Percentiles rank a stretch among this genome's conserved stretches.
Conservation (phyloP, 2,113 vertebrate species). For the Macquaria ambigua region DNA sequence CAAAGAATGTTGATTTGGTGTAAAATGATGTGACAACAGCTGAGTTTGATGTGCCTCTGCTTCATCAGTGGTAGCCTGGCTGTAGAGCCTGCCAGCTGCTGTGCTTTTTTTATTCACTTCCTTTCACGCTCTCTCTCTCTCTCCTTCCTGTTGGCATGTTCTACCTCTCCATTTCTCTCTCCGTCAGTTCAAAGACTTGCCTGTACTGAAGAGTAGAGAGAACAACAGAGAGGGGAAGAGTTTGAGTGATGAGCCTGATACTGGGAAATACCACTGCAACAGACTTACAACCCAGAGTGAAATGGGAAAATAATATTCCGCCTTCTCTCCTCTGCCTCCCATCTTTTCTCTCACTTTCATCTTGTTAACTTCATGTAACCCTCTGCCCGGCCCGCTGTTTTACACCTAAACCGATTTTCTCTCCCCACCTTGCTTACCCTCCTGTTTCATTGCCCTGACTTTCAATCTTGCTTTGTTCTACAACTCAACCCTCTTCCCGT, state of each 20-base stretch:
- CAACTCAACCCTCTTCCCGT: neutral
- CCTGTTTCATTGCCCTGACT: neutral
- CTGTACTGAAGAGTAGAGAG: neutral
- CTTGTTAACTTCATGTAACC: conserved; percentile 1
- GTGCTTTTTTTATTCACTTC: neutral
- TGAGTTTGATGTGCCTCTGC: neutral
- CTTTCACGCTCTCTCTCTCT: neutral
- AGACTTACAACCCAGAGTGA: neutral
- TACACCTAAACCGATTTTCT: conserved; percentile 9
- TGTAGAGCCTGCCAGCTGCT: neutral
- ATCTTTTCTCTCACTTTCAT: conserved; percentile 18
- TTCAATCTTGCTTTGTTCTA: conserved; percentile 6
- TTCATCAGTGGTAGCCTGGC: neutral
- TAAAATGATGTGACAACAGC: too few species aligned
- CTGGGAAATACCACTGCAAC: neutral
- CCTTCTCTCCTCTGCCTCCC: neutral
- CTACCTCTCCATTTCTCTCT: neutral
- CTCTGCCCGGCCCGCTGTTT: neutral
- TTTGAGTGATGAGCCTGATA: conserved; percentile 11
- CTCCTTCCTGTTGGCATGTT: neutral
- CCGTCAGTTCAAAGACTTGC: neutral
- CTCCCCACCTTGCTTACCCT: neutral
- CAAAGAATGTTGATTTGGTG: neutral
- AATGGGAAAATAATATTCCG: conserved; percentile 17
- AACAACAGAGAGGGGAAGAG: neutral